These are phyloP conservation scores for Ypsolopha scabrella DNA, from an alignment of 2,888 invertebrate genomes.

Conservation along the genomic window DNA sequence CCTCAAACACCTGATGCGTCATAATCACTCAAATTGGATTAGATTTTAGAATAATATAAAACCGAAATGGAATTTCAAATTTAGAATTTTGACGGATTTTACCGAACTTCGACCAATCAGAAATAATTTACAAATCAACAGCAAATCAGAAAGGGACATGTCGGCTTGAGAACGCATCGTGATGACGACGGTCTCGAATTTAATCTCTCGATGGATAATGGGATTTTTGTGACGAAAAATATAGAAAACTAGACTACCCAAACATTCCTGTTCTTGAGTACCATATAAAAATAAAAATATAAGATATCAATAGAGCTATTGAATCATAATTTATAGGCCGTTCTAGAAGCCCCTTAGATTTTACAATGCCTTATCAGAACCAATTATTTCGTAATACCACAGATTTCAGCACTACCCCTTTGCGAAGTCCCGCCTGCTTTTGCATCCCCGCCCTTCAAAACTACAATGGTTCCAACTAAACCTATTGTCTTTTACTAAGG, in stretches of 20 bases:
- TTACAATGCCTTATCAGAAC: slow-evolving; percentile 17
- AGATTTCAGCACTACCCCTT: slow-evolving; percentile 28
- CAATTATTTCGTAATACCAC: slow-evolving; percentile 37
- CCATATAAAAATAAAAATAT: no score
- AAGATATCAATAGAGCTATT: no score
- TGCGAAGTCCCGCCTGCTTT: slow-evolving; percentile 30
- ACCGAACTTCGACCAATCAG: not conserved
- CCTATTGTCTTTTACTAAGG: slow-evolving; percentile 11
- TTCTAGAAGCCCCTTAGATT: no score
- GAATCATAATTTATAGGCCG: no score
- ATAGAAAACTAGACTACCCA: no score
- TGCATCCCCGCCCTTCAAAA: not conserved
- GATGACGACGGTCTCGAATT: slow-evolving; percentile 8
- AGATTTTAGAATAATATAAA: no score
- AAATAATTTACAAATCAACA: not conserved
- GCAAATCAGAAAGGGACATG: slow-evolving; percentile 3
- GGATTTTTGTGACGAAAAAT: not conserved
- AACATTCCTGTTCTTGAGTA: no score
- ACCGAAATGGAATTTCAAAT: no score
- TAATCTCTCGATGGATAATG: slow-evolving; percentile 2
- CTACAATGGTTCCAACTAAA: slow-evolving; percentile 9
- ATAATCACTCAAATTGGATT: no score
- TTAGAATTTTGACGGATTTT: not conserved
- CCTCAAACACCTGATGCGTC: no score
- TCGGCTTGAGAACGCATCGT: slow-evolving; percentile 2